Evolutionary conservation across 1,140 invertebrate species (phyloP).

Genomic region (Paraescarpia echinospica): DNA sequence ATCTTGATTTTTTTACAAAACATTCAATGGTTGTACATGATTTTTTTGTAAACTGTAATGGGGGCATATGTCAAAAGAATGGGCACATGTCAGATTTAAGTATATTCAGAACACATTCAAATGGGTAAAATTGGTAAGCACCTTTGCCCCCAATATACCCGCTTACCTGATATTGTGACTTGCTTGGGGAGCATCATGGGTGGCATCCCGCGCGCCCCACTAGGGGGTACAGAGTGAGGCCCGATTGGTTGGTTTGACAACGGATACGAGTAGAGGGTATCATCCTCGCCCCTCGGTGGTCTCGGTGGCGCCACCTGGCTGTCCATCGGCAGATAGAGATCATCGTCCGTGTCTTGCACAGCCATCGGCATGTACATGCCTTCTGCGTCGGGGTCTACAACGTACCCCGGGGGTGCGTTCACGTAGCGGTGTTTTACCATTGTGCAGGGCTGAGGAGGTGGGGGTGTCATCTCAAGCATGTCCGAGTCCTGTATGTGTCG

Average conservation of each 20-base stretch:
- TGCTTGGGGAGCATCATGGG: not conserved
- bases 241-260: not conserved
- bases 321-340: conserved; percentile 12
- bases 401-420: conserved; percentile 3
- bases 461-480: not conserved
- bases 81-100: no score
- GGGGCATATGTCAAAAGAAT: no score
- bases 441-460: conserved; percentile 9
- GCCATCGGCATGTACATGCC: conserved; percentile 12
- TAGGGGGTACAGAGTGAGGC: not conserved
- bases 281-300: not conserved
- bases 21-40: no score
- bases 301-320: not conserved
- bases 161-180: not conserved
- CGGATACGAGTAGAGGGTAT: not conserved
- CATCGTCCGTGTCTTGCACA: not conserved
- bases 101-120: not conserved
- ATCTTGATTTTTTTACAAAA: no score
- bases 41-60: no score
- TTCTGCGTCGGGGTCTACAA: not conserved
- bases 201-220: no score
- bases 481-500: not conserved
- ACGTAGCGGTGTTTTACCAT: not conserved
- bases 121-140: not conserved
- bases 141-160: not conserved